Percentiles rank a stretch among this genome's conserved stretches.
These are phyloP conservation scores for Ptychochromis oligacanthus DNA, from an alignment of 2,113 vertebrate genomes.

Conservation along the genomic window DNA sequence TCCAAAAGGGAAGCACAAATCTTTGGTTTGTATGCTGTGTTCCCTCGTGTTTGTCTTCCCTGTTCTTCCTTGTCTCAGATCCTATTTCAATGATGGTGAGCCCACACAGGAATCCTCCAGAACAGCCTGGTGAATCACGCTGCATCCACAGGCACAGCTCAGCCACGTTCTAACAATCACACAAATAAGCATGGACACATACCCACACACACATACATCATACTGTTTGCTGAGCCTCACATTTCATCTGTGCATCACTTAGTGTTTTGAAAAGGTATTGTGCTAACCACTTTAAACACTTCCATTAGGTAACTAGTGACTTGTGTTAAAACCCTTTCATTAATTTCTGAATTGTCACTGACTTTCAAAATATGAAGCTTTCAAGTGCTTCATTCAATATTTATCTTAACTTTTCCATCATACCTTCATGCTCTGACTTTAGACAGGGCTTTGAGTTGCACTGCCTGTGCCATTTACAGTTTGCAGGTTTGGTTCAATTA, in stretches of 20 bases:
- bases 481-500: background rate
- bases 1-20: conserved; percentile 1
- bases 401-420: conserved; percentile 17
- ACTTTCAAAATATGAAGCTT: conserved; percentile 30
- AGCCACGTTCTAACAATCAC: conserved; percentile 41
- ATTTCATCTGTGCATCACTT: conserved; percentile 46
- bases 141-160: conserved; percentile 48
- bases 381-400: conserved; percentile 21
- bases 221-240: background rate
- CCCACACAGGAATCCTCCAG: conserved; percentile 55
- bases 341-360: conserved; percentile 37
- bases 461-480: background rate
- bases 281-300: conserved; percentile 37
- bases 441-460: background rate
- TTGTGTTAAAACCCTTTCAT: conserved; percentile 29
- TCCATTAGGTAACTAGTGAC: conserved; percentile 33
- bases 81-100: conserved; percentile 32
- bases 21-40: background rate
- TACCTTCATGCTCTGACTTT: background rate
- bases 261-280: conserved; percentile 35
- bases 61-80: conserved; percentile 8
- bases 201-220: conserved; percentile 3
- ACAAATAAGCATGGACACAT: conserved; percentile 41
- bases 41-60: background rate
- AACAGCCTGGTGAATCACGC: conserved; percentile 63